Percentiles rank a stretch among this genome's conserved stretches.
Conservation (phyloP, 2,888 invertebrate species). For the Lithosia quadra region DNA sequence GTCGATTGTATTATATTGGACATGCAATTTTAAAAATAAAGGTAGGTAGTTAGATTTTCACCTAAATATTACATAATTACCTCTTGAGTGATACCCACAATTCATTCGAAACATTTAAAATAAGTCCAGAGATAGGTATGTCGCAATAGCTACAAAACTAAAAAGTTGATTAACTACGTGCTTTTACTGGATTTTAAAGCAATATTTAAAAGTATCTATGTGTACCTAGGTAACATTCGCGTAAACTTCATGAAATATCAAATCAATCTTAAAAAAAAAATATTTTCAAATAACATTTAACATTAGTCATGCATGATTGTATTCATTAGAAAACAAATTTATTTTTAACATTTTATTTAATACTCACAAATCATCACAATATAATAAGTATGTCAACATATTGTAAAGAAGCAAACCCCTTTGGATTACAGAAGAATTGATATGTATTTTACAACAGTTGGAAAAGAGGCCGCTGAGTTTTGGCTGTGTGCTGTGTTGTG, state of each 20-base stretch:
- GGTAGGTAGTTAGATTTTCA: too few relatives aligned
- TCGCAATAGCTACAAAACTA: too few relatives aligned
- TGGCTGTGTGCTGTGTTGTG: slow-evolving; percentile 62
- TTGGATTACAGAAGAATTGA: slow-evolving; percentile 32
- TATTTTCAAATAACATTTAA: slow-evolving; percentile 1
- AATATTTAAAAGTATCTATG: too few relatives aligned
- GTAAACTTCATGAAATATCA: background rate
- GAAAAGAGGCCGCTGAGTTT: slow-evolving; percentile 49
- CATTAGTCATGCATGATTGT: background rate
- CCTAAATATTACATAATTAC: too few relatives aligned
- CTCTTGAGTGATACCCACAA: too few relatives aligned
- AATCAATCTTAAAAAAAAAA: background rate
- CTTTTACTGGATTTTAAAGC: background rate
- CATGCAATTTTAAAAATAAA: too few relatives aligned
- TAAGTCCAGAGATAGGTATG: too few relatives aligned
- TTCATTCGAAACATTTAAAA: too few relatives aligned
- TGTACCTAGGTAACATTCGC: background rate
- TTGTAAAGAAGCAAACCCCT: slow-evolving; percentile 13
- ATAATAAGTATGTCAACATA: slow-evolving; percentile 26
- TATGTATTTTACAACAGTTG: slow-evolving; percentile 38
- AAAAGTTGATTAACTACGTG: background rate
- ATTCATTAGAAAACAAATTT: slow-evolving; percentile 1
- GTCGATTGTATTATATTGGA: too few relatives aligned
- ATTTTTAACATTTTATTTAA: slow-evolving; percentile 28
- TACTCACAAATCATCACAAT: slow-evolving; percentile 22